Evolutionary conservation across 2,888 invertebrate species (phyloP), one percentile per base, ranked within the genome.

Genomic region (Alsophila aescularia): DNA sequence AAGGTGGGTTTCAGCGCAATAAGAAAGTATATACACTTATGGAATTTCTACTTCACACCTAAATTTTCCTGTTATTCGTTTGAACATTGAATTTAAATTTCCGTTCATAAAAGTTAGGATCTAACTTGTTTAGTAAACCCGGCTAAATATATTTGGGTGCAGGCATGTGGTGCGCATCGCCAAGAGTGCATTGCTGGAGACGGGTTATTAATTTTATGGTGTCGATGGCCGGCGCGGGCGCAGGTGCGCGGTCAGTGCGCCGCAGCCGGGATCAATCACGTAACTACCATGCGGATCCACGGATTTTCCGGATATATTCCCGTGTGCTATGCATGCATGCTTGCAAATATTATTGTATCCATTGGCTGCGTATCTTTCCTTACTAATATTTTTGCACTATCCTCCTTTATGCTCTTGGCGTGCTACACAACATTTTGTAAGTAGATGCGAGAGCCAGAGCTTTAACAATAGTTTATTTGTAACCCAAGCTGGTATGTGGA

Each of bases 141-240:
- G 24, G 24, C 32, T 32, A 27, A 47, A 37, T 29, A 34, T 44
- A 44, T 44, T 44, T 50, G 49, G 45, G 50, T 45, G 16, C 24
- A 34, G 15, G 41, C 41, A 36, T 45, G 31, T 48, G 27, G 31
- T 31, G 37, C 36, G 72, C 77, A 77, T 75, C 70, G 82, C 75
- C 79, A 77, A 77, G 79, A 82, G 85, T 85, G 87, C 89, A 87
- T 84, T 81, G 87, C 83, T 83, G 83, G 78, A 84, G 79, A 87
- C 90, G 85, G 84, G 90, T 90, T 90, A 90, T 90, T 89, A 90
- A 90, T 90, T 90, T 90, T 89, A 90, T 89, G 88, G 90, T 90
- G 90, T 91, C 90, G 90, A 90, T 91, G 90, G 86, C 90, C 90
- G 89, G 85, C 73, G n/a, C n/a, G n/a, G n/a, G n/a, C 81, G 87